Evolutionary conservation across 2,888 invertebrate species (phyloP).

Genomic region (Drosophila tanythrix): DNA sequence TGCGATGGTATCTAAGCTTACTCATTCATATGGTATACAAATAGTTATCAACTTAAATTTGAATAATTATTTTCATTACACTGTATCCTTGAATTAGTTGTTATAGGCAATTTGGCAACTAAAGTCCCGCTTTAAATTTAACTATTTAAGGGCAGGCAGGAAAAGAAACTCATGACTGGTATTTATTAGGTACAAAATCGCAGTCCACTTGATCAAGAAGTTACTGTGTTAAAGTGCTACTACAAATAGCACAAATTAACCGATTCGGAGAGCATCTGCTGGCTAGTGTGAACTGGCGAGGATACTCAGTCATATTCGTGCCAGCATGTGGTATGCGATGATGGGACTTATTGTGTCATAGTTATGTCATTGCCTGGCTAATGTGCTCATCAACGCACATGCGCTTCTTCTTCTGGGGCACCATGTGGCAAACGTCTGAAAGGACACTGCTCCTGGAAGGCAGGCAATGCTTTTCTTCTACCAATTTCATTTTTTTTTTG

Average conservation of each 20-base stretch:
- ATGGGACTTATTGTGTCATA: slow-evolving; percentile 29
- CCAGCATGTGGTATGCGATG: slow-evolving; percentile 16
- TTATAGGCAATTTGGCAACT: background rate
- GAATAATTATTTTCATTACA: background rate
- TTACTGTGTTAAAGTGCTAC: background rate
- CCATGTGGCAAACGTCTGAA: slow-evolving; percentile 5
- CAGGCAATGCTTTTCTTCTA: slow-evolving; percentile 9
- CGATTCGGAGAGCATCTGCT: background rate
- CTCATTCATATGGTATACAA: background rate
- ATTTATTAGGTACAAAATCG: background rate
- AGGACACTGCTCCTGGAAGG: slow-evolving; percentile 19
- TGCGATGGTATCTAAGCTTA: background rate
- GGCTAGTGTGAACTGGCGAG: background rate
- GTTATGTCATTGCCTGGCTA: slow-evolving; percentile 38
- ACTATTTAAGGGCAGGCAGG: background rate
- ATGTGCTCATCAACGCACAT: slow-evolving; percentile 39
- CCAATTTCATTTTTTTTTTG: background rate
- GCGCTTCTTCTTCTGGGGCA: slow-evolving; percentile 1
- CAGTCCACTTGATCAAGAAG: background rate
- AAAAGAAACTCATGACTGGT: background rate
- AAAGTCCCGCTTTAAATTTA: background rate
- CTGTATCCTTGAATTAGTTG: background rate
- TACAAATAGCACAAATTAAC: background rate
- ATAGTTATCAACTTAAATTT: background rate
- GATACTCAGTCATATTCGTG: background rate